phyloP scores from a whole-genome alignment of 2,888 invertebrate species.

The Acanthosepion esculentum region DNA sequence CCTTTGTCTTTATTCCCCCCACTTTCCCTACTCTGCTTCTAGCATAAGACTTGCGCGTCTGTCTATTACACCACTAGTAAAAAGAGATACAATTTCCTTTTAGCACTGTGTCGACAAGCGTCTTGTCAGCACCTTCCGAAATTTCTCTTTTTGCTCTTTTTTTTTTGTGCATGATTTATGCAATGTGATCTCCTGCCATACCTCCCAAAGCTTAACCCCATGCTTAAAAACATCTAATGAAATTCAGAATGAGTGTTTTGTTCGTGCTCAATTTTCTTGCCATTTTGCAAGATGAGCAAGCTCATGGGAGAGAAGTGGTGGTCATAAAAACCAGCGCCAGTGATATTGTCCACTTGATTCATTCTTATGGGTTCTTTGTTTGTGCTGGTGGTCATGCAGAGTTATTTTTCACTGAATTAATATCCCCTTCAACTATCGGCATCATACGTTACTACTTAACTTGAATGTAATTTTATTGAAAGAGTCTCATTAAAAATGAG shows the following conservation, averaged over 20 bases:
- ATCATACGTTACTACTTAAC: not conserved
- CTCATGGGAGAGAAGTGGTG: not conserved
- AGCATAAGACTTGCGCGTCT: not conserved
- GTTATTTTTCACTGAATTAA: not conserved
- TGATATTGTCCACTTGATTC: not conserved
- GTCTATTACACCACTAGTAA: not conserved
- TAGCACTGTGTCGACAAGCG: constrained; percentile 3
- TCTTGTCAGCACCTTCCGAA: not conserved
- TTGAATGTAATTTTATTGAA: too few species aligned
- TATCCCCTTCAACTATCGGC: not conserved
- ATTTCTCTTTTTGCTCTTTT: not conserved
- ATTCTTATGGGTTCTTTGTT: not conserved
- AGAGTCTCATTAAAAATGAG: too few species aligned
- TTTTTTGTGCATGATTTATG: not conserved
- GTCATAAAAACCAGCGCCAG: not conserved
- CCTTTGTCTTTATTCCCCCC: not conserved
- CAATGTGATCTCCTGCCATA: not conserved
- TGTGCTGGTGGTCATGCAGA: not conserved
- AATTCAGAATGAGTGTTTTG: not conserved
- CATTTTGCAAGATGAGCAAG: not conserved
- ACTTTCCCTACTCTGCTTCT: not conserved
- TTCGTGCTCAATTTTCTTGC: not conserved
- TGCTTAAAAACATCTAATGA: constrained; percentile 11
- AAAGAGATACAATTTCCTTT: constrained; percentile 21
- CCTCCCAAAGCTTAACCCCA: not conserved